Base-by-base conservation (phyloP, 2,888 invertebrate species). In the Hirtodrosophila confusa region DNA sequence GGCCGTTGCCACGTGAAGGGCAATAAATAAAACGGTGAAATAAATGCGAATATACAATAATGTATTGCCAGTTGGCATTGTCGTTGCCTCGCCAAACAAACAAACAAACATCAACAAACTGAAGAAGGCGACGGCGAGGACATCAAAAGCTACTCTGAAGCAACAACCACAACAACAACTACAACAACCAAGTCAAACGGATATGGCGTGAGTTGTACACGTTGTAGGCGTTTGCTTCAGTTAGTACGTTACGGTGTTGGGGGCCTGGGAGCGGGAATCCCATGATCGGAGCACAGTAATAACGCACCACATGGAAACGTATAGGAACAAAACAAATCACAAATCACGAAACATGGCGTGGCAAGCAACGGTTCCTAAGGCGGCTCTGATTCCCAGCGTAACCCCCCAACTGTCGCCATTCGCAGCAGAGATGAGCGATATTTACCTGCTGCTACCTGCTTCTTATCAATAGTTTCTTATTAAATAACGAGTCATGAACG, bases 321-420 rank as follows among this genome's bases (percentile, higher is more conserved):
- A 39, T 39, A 53, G 29, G 12, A 23, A 44, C 50, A 47, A 54
- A 43, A 45, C 24, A 51, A 58, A 35, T 53, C 44, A 49, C 54
- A 84, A 87, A 85, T 85, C 85, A 86, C 85, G 85, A 88, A 77
- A 86, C 82, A 88, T 86, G 79, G 85, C 85, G 85, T 86, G 85
- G 88, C 82, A 83, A 86, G 69, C 67, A 58, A 67, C 85, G 79
- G 85, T 88, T 83, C 68, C 44, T 58, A 43, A n/a, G n/a, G 35
- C 31, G 12, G 2, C 24, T 23, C 12, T n/a, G 35, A 36, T 17
- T 49, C 11, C 57, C 57, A 11, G 33, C 11, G 9, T 37, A 53
- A 8, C 35, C 5, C 37, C 41, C 41, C 44, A 74, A 36, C 53
- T 44, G 55, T 53, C 62, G 44, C 53, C 48, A 61, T 61, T 68